Evolutionary conservation across 2,888 invertebrate genomes (phyloP).

Genomic region (Leptodirus hochenwartii): DNA sequence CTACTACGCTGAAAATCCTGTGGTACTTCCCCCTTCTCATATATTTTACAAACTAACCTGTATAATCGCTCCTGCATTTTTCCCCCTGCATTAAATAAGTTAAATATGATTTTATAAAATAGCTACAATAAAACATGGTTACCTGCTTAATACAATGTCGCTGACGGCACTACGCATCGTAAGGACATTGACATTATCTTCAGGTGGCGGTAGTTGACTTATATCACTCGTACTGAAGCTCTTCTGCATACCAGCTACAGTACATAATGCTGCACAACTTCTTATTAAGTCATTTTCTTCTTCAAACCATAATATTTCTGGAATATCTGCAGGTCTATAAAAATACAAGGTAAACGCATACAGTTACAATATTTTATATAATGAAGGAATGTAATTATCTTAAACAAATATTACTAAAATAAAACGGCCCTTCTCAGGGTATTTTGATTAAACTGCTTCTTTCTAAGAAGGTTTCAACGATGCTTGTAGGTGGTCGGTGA

Average conservation of each 20-base stretch:
- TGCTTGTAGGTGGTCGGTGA: conserved; percentile 9
- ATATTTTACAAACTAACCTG: no score
- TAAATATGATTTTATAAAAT: no score
- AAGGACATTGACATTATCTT: conserved; percentile 16
- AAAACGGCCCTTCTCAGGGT: no score
- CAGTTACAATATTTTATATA: background rate
- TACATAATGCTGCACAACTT: conserved; percentile 62
- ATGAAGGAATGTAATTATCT: no score
- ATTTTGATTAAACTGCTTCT: no score
- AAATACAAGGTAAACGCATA: background rate
- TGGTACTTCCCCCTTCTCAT: no score
- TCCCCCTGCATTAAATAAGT: no score
- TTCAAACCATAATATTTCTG: conserved; percentile 48
- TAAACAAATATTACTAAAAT: no score
- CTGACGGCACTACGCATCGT: conserved; percentile 9
- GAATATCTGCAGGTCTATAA: conserved; percentile 37
- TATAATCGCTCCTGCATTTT: no score
- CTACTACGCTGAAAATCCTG: no score
- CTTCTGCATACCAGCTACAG: conserved; percentile 62
- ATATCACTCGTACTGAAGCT: conserved; percentile 74
- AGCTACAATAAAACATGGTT: no score
- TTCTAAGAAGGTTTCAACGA: no score
- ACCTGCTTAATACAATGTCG: conserved; percentile 10
- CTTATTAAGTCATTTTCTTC: conserved; percentile 62
- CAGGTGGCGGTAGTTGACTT: conserved; percentile 35